Evolutionary conservation across 2,113 vertebrate genomes (phyloP), one percentile per base, ranked within the genome.

Genomic region (Chrysemys picta): DNA sequence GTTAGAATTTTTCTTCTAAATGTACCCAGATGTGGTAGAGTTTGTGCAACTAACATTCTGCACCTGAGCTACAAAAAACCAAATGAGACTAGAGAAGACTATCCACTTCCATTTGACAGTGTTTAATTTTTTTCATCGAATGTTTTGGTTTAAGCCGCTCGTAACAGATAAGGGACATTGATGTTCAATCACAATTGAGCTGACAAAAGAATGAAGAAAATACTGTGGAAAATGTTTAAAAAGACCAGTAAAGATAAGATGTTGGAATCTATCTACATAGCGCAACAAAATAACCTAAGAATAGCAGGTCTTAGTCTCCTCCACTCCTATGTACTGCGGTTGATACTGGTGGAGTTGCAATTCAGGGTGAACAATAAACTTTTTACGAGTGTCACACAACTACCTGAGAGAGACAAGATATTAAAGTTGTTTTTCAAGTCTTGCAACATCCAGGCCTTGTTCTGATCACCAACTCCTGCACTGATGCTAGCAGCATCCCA

Each of bases 1-100:
- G 83, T 91, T 91, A 89, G 79, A 95, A 78, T 88, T 95, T 83
- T 95, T 96, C 80, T 88, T n/a, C 72, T 95, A 95, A 89, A 92
- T 65, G n/a, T 54, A 88, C 75, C 75, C 97, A 97, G 91, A 95
- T 95, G 94, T 85, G 91, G 85, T 53, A 42, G 85, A 80, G 91
- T 86, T 90, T 90, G 50, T 80, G 24, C 72, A 94, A 80, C 45
- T 92, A 80, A 93, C 82, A 56, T 88, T 93, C 87, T 89, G 69
- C 54, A 86, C 59, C 91, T 84, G 83, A 94, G 92, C 47, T 82
- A 59, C 1, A 89, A 89, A 87, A 31, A 47, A 5, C 1, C 3
- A 94, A 45, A 76, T 45, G 72, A 45, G 38, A 25, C 10, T 21
- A 72, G 16, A 82, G 47, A 8, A 75, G 54, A 94, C 49, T 13